phyloP scores from a whole-genome alignment of 2,113 vertebrate species.

The Vulpes lagopus region DNA sequence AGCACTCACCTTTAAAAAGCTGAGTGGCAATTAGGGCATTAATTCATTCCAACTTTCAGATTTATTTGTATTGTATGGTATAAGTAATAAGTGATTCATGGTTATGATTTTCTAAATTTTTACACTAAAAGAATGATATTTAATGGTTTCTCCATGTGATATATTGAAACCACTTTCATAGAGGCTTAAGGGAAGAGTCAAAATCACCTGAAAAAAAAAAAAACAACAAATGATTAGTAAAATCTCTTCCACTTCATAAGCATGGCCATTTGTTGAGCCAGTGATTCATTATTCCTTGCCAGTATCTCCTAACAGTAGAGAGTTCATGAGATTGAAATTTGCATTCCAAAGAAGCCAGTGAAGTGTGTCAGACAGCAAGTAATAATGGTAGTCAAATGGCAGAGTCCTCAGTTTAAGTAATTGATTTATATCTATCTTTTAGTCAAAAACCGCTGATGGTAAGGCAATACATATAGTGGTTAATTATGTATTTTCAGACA shows the following conservation, averaged over 20 bases:
- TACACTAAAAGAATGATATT: not conserved
- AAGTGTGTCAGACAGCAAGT: not conserved
- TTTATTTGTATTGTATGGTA: not conserved
- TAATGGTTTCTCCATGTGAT: not conserved
- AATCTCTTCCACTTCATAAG: not conserved
- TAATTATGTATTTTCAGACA: not conserved
- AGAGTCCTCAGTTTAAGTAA: not conserved
- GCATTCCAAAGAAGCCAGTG: not conserved
- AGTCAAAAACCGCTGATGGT: not conserved
- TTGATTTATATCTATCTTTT: not conserved
- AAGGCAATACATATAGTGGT: not conserved
- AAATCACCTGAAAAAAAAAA: not conserved
- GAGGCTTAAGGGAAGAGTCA: not conserved
- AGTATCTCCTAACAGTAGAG: not conserved
- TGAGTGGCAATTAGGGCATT: not conserved
- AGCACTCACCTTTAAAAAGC: not conserved
- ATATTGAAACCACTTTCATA: not conserved
- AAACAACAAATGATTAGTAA: not conserved
- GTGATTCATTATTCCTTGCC: not conserved
- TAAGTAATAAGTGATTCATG: not conserved
- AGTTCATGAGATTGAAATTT: not conserved
- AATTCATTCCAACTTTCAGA: not conserved
- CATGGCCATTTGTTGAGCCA: not conserved
- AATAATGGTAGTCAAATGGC: not conserved
- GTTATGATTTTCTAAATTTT: not conserved